Percentiles rank a stretch among this genome's conserved stretches.
These are phyloP conservation scores for Xanthorhoe designata DNA, from an alignment of 2,888 invertebrate species.

Conservation along the genomic window DNA sequence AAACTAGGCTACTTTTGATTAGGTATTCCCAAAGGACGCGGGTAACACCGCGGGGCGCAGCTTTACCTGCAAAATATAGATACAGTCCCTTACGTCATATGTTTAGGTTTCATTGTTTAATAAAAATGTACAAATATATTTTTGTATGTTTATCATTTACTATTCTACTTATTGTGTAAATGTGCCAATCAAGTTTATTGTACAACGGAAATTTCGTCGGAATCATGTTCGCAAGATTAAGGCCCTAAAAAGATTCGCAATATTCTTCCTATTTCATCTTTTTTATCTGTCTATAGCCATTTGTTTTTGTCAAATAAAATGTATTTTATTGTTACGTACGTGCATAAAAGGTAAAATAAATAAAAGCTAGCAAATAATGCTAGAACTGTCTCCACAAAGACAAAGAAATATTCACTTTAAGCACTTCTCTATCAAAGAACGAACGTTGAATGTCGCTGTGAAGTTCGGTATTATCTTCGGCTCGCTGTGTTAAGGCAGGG, in stretches of 20 bases:
- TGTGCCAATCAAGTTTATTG: not conserved
- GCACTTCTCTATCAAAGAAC: slow-evolving; percentile 22
- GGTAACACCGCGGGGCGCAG: too few species aligned
- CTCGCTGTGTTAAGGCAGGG: slow-evolving; percentile 7
- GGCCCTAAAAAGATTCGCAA: not conserved
- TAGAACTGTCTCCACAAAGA: slow-evolving; percentile 6
- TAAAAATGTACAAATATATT: too few species aligned
- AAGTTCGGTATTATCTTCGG: slow-evolving; percentile 36
- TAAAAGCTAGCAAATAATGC: not conserved
- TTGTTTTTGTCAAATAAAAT: not conserved
- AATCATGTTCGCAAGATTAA: not conserved
- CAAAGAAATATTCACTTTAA: slow-evolving; percentile 26
- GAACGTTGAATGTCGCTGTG: slow-evolving; percentile 25
- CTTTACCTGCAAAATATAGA: too few species aligned
- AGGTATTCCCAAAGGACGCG: too few species aligned
- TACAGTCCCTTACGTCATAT: too few species aligned
- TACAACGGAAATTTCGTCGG: not conserved
- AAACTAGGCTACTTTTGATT: too few species aligned
- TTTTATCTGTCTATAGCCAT: not conserved
- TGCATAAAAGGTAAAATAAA: not conserved
- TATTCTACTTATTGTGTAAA: not conserved
- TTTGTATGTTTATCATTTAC: not conserved
- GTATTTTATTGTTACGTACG: not conserved
- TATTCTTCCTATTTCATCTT: not conserved
- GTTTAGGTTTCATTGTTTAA: too few species aligned